These are phyloP conservation scores for Sylvia atricapilla DNA, from an alignment of 2,113 vertebrate genomes.

Conservation along the genomic window DNA sequence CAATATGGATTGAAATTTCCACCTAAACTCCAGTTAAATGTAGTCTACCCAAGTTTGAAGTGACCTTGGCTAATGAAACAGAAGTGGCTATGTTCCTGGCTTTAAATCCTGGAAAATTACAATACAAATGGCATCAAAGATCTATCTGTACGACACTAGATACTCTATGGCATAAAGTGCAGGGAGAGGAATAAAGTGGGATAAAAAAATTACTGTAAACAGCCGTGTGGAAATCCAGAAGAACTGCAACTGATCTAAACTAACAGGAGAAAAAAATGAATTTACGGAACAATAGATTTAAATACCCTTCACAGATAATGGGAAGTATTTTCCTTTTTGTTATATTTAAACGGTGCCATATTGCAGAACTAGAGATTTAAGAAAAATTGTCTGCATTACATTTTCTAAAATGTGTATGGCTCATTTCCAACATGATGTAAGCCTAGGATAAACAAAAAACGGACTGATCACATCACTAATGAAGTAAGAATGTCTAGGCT, in stretches of 20 bases:
- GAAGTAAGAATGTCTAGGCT: background rate
- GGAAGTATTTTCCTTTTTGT: background rate
- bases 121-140: background rate
- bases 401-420: slow-evolving; percentile 9
- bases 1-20: background rate
- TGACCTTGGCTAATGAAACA: background rate
- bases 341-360: background rate
- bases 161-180: background rate
- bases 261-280: background rate
- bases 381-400: slow-evolving; percentile 1
- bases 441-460: background rate
- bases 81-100: background rate
- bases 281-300: background rate
- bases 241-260: background rate
- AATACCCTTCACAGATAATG: background rate
- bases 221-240: background rate
- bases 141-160: background rate
- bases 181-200: background rate
- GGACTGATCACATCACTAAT: background rate
- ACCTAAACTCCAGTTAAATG: background rate
- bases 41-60: background rate
- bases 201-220: background rate
- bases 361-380: background rate
- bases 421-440: slow-evolving; percentile 11
- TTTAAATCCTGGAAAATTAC: background rate